phyloP scores from a whole-genome alignment of 2,113 vertebrate genomes.

The Xenopus borealis region DNA sequence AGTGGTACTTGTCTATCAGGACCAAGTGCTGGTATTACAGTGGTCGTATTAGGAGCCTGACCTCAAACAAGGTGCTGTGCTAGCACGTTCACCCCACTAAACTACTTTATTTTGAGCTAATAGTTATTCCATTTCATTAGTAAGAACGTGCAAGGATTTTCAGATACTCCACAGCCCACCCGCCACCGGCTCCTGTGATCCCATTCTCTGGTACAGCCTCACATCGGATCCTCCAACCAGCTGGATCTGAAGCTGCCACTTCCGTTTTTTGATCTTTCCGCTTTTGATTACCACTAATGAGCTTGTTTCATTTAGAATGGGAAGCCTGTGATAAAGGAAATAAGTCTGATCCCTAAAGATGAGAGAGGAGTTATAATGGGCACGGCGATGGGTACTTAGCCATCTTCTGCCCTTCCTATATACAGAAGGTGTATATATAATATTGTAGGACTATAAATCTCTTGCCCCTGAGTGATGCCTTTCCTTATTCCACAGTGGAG shows the following conservation, averaged over 20 bases:
- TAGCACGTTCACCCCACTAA: too few species aligned
- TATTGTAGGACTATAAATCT: neutral
- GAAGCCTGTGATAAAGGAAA: slow-evolving; percentile 94
- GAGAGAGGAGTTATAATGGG: slow-evolving; percentile 86
- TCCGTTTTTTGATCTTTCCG: slow-evolving; percentile 92
- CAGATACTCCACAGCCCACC: slow-evolving; percentile 39
- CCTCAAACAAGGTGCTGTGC: too few species aligned
- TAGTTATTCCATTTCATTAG: slow-evolving; percentile 15
- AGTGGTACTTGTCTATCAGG: too few species aligned
- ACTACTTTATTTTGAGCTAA: too few species aligned
- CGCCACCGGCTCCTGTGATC: slow-evolving; percentile 70
- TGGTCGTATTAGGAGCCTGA: too few species aligned
- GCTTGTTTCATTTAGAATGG: slow-evolving; percentile 96
- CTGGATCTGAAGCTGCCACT: slow-evolving; percentile 93
- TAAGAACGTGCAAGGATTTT: slow-evolving; percentile 21
- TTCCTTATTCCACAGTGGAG: slow-evolving; percentile 76
- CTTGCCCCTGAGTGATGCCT: slow-evolving; percentile 54
- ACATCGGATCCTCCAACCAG: slow-evolving; percentile 61
- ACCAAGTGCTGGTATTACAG: too few species aligned
- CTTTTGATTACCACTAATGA: slow-evolving; percentile 98
- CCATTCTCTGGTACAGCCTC: slow-evolving; percentile 89
- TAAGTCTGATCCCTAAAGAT: slow-evolving; percentile 96
- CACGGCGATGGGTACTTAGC: slow-evolving; percentile 5
- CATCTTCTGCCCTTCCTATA: neutral
- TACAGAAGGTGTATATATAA: too few species aligned